phyloP scores from a whole-genome alignment of 2,797 vertebrate species.

The Dendrocincla fuliginosa region DNA sequence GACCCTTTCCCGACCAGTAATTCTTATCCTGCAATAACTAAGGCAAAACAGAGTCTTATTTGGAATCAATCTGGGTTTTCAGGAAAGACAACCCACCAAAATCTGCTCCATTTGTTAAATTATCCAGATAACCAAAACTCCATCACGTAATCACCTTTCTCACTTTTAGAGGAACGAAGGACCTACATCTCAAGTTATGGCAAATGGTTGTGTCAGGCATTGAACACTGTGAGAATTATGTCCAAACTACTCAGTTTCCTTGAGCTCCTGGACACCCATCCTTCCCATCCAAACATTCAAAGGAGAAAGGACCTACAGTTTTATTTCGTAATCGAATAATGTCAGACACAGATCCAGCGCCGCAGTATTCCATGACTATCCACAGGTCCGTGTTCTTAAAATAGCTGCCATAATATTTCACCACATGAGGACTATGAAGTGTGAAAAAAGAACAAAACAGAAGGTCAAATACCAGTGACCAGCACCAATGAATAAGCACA shows the following conservation, averaged over 20 bases:
- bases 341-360: conserved; percentile 92
- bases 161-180: background rate
- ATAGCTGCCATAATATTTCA: conserved; percentile 93
- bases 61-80: background rate
- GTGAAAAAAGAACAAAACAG: background rate
- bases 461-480: background rate
- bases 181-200: background rate
- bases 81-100: background rate
- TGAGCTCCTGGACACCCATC: background rate
- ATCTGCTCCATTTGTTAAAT: background rate
- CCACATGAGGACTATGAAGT: conserved; percentile 82
- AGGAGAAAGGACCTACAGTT: conserved; percentile 80
- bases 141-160: rapidly evolving
- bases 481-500: background rate
- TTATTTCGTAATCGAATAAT: conserved; percentile 93
- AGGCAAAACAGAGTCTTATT: background rate
- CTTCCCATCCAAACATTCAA: background rate
- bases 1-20: background rate
- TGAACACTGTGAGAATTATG: background rate
- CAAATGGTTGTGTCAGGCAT: background rate
- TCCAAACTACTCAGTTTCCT: background rate
- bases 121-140: background rate
- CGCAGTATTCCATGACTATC: conserved; percentile 98
- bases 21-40: background rate
- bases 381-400: conserved; percentile 97